Conservation (phyloP, 2,888 invertebrate species). For the Ceriagrion tenellum region DNA sequence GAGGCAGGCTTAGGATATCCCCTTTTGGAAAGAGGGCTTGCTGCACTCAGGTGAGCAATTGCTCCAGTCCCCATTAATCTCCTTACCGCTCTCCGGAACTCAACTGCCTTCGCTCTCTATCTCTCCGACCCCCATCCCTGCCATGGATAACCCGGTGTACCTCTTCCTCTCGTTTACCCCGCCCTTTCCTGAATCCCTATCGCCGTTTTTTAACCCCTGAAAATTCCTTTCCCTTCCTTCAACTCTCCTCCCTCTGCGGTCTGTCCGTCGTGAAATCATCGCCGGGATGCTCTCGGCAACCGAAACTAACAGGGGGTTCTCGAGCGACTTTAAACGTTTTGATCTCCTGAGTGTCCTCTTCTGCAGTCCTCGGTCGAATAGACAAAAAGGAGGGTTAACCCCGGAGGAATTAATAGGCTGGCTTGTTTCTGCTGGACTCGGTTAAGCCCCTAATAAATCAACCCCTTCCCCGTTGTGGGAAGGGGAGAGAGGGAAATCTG, state of each 20-base stretch:
- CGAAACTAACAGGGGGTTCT: background rate
- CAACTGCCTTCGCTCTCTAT: background rate
- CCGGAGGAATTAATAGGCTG: background rate
- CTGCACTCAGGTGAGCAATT: constrained; percentile 62
- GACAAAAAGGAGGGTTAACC: constrained; percentile 17
- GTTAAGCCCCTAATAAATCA: constrained; percentile 26
- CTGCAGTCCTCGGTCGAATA: background rate
- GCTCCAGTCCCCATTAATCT: constrained; percentile 24
- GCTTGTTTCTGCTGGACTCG: constrained; percentile 26
- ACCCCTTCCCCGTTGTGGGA: background rate
- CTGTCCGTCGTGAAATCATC: background rate
- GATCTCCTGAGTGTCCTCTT: background rate
- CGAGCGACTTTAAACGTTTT: background rate
- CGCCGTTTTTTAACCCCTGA: background rate
- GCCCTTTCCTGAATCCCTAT: background rate
- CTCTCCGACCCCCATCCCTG: background rate
- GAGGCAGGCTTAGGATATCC: background rate
- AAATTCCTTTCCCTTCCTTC: background rate
- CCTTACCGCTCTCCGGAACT: background rate
- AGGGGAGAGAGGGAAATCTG: background rate
- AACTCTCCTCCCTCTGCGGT: background rate
- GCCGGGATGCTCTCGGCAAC: background rate
- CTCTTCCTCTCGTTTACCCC: background rate
- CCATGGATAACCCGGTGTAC: background rate
- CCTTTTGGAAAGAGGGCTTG: background rate